These are phyloP conservation scores for Aselliscus stoliczkanus DNA, from an alignment of 2,797 vertebrate species.

Conservation along the genomic window DNA sequence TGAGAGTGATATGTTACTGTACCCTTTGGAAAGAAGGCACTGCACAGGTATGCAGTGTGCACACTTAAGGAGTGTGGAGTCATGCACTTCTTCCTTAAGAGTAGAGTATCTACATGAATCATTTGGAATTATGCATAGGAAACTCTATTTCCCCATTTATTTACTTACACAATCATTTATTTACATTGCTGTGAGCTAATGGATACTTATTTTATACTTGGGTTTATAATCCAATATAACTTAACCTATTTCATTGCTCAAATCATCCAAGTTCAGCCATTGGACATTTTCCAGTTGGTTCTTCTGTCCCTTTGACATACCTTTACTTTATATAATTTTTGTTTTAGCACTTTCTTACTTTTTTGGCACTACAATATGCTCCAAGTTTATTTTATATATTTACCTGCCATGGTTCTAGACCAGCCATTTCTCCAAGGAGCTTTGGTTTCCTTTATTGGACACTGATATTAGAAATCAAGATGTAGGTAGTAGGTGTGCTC, in stretches of 20 bases:
- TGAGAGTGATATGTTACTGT: background rate
- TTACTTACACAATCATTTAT: background rate
- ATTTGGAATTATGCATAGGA: background rate
- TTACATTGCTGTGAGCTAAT: background rate
- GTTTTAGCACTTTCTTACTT: background rate
- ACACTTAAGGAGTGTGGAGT: background rate
- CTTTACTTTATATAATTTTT: background rate
- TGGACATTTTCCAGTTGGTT: background rate
- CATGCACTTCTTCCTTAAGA: background rate
- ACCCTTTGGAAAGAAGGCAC: background rate
- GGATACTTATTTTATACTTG: background rate
- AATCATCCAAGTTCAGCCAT: background rate
- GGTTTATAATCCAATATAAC: background rate
- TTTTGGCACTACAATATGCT: background rate
- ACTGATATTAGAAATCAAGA: background rate
- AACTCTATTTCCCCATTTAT: background rate
- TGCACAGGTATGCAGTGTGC: background rate
- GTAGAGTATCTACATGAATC: background rate
- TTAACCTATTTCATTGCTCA: background rate
- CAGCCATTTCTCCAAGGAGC: background rate
- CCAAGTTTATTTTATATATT: background rate
- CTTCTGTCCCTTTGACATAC: background rate
- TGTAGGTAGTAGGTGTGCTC: background rate
- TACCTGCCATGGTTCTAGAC: background rate
- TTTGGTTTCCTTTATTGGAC: background rate